Conservation (phyloP, 2,113 vertebrate species). For the Eolophus roseicapilla region DNA sequence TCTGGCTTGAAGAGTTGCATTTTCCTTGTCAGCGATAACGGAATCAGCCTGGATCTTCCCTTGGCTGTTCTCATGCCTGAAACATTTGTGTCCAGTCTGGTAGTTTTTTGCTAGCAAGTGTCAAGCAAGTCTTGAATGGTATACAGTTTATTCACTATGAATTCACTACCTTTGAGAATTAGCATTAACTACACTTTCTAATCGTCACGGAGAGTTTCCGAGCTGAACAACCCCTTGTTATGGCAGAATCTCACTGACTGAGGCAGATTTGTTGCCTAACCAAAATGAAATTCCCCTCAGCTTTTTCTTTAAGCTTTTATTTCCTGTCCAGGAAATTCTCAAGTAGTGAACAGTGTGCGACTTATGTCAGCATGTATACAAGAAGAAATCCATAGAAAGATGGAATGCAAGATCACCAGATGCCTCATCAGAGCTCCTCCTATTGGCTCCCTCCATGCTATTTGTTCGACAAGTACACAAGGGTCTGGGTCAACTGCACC, state of each 20-base stretch:
- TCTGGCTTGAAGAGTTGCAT: neutral
- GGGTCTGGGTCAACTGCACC: neutral
- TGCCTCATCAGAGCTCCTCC: rapidly evolving
- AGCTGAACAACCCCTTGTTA: neutral
- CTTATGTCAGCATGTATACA: neutral
- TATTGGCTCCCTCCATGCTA: rapidly evolving
- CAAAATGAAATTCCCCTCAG: neutral
- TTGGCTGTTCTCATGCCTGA: neutral
- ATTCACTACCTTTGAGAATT: neutral
- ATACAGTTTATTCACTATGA: neutral
- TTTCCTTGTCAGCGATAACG: neutral
- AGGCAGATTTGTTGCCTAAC: neutral
- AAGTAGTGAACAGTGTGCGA: neutral
- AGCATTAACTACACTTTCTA: neutral
- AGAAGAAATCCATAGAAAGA: neutral
- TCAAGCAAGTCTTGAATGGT: neutral
- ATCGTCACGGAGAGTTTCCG: neutral
- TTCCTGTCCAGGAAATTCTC: neutral
- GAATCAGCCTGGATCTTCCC: neutral
- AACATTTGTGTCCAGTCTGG: neutral
- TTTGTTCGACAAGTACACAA: rapidly evolving
- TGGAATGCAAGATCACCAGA: neutral
- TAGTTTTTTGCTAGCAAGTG: neutral
- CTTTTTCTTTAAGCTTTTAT: neutral
- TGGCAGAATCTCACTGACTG: neutral